These are phyloP conservation scores for Cariama cristata DNA, from an alignment of 2,113 vertebrate genomes.

Conservation along the genomic window DNA sequence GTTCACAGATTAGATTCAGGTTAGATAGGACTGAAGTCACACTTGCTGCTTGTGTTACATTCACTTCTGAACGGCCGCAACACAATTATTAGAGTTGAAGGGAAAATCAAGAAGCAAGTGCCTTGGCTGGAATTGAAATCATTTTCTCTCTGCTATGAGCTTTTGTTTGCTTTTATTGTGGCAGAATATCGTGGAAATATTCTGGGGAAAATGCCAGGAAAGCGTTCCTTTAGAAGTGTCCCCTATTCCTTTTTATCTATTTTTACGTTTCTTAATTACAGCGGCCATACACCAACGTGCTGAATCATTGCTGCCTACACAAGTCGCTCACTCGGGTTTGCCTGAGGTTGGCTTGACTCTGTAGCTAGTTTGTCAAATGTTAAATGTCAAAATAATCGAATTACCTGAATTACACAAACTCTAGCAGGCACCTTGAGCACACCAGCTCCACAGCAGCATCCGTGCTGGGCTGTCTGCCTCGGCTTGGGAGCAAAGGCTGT, in stretches of 20 bases:
- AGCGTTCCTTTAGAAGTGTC: neutral
- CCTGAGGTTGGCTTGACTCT: neutral
- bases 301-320: fast-evolving
- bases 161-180: neutral
- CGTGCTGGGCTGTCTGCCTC: neutral
- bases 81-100: fast-evolving
- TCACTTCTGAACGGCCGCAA: neutral
- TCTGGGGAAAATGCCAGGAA: neutral
- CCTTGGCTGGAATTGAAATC: neutral
- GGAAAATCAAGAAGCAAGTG: neutral
- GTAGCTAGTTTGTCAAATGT: neutral
- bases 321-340: fast-evolving
- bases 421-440: neutral
- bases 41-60: neutral
- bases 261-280: neutral
- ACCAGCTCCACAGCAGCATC: fast-evolving
- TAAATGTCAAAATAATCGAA: no score
- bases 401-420: no score
- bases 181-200: neutral
- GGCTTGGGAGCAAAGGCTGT: neutral
- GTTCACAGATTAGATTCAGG: neutral
- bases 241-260: neutral
- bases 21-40: neutral
- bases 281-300: fast-evolving
- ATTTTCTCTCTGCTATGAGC: neutral